Conservation (phyloP, 1,140 invertebrate genomes). For the Neelides sp. region DNA sequence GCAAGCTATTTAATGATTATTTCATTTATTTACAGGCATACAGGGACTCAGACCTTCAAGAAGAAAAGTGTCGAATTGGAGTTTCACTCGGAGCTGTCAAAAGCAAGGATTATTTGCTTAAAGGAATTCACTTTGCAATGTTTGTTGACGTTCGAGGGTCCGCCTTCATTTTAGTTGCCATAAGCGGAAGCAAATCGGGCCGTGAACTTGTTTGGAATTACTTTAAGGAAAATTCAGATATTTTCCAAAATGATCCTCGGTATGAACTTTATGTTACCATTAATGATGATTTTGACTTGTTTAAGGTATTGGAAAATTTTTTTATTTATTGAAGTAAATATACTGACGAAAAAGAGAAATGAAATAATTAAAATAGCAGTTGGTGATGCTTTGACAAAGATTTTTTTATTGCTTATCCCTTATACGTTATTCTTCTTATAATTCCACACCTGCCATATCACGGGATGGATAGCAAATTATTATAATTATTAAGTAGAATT, state of each 20-base stretch:
- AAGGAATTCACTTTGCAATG: slow-evolving; percentile 77
- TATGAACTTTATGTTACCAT: too few relatives aligned
- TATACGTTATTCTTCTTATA: too few relatives aligned
- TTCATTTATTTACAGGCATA: slow-evolving; percentile 48
- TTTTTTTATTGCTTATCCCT: too few relatives aligned
- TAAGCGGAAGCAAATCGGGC: slow-evolving; percentile 56
- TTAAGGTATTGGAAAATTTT: too few relatives aligned
- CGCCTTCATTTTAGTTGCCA: slow-evolving; percentile 72
- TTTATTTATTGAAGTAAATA: too few relatives aligned
- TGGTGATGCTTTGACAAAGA: too few relatives aligned
- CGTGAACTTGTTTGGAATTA: slow-evolving; percentile 79
- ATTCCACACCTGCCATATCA: too few relatives aligned
- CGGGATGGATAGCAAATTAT: too few relatives aligned
- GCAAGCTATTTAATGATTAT: slow-evolving; percentile 1
- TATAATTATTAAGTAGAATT: too few relatives aligned
- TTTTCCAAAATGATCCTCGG: slow-evolving; percentile 60
- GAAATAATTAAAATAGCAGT: too few relatives aligned
- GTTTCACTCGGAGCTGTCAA: slow-evolving; percentile 62
- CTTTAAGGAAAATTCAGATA: slow-evolving; percentile 70
- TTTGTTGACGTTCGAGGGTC: slow-evolving; percentile 81
- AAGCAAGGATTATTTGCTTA: slow-evolving; percentile 52
- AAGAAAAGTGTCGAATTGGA: slow-evolving; percentile 82
- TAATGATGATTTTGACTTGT: too few relatives aligned
- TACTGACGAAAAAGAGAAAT: too few relatives aligned
- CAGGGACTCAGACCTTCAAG: slow-evolving; percentile 69